Evolutionary conservation across 2,888 invertebrate species (phyloP).

Genomic region (Chloromyia formosa): DNA sequence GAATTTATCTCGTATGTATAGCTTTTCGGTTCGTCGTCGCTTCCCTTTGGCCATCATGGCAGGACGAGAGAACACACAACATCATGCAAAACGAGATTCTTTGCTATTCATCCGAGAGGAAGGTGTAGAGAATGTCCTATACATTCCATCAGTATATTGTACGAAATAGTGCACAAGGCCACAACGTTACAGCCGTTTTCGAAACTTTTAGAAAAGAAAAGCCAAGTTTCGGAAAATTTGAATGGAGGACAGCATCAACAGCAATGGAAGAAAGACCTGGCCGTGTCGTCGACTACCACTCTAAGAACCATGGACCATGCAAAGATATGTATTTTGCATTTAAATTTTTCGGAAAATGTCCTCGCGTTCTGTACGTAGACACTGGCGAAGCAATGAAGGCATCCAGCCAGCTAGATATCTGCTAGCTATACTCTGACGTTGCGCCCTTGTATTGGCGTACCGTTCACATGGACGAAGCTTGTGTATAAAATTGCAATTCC

Average conservation of each 20-base stretch:
- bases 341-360: background rate
- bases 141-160: background rate
- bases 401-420: too few species aligned
- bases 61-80: background rate
- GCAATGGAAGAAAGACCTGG: background rate
- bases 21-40: background rate
- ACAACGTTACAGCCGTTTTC: background rate
- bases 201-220: background rate
- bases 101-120: background rate
- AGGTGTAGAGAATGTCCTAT: background rate
- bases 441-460: background rate
- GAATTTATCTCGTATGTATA: background rate
- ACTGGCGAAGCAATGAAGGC: too few species aligned
- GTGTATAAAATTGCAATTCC: constrained; percentile 16
- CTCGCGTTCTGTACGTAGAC: too few species aligned
- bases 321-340: constrained; percentile 13
- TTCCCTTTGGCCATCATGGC: background rate
- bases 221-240: background rate
- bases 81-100: background rate
- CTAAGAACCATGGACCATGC: background rate
- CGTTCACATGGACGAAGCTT: background rate
- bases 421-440: background rate
- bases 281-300: background rate
- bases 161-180: constrained; percentile 1
- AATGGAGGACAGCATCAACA: background rate